phyloP scores from a whole-genome alignment of 2,797 vertebrate genomes.

The Sebastolobus altivelis region DNA sequence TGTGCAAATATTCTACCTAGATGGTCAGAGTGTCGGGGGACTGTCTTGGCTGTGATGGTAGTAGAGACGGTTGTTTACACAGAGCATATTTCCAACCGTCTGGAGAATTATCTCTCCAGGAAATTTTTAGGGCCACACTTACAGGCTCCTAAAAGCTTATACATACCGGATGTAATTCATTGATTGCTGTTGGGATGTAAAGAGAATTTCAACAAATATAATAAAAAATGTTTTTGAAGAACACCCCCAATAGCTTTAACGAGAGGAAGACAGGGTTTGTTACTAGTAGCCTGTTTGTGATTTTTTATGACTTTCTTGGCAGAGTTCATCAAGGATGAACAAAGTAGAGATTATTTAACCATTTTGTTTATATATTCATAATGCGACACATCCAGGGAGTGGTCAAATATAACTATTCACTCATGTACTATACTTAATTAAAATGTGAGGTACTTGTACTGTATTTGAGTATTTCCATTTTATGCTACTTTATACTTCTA shows the following conservation, averaged over 20 bases:
- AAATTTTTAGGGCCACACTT: constrained; percentile 55
- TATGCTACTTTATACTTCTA: neutral
- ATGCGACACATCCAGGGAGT: neutral
- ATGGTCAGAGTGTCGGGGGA: constrained; percentile 75
- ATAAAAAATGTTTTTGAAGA: too few relatives aligned
- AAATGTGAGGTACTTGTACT: neutral
- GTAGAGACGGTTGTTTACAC: constrained; percentile 77
- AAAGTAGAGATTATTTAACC: constrained; percentile 1
- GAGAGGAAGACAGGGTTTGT: constrained; percentile 19
- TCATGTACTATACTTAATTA: neutral
- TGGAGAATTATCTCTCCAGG: constrained; percentile 68
- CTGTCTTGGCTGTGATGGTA: constrained; percentile 55
- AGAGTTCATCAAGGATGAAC: neutral
- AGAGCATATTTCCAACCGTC: constrained; percentile 78
- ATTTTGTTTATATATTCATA: neutral
- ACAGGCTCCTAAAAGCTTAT: neutral
- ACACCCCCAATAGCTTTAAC: too few relatives aligned
- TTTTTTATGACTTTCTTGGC: constrained; percentile 20
- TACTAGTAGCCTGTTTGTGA: constrained; percentile 14
- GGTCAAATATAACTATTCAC: neutral
- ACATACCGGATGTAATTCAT: too few relatives aligned
- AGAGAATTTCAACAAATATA: too few relatives aligned
- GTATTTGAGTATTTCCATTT: neutral
- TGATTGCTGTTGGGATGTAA: too few relatives aligned
- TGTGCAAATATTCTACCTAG: constrained; percentile 82